Percentiles rank a stretch among this genome's conserved stretches.
Evolutionary conservation across 64 coral and sea anemone genomes (phyloP).

Genomic region (Porites lutea): DNA sequence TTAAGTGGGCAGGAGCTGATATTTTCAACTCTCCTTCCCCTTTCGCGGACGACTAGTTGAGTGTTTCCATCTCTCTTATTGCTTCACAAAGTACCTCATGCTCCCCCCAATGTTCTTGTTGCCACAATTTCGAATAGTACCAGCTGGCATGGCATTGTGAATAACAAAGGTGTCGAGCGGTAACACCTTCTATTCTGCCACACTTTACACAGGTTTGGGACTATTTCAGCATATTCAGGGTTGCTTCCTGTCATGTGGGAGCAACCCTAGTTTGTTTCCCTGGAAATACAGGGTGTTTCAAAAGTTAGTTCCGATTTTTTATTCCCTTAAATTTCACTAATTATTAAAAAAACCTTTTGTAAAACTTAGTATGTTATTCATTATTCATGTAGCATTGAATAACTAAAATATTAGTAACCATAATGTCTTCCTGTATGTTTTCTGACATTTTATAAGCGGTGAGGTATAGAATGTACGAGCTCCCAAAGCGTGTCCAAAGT

Average conservation of each 20-base stretch:
- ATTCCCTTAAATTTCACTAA: no score
- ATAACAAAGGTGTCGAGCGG: neutral
- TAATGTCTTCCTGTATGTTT: no score
- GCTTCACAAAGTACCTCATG: neutral
- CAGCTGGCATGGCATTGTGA: neutral
- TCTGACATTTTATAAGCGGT: no score
- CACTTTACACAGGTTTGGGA: slow-evolving; percentile 15
- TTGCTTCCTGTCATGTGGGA: neutral
- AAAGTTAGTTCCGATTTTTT: no score
- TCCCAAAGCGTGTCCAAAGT: no score
- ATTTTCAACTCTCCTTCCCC: neutral
- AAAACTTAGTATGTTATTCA: no score
- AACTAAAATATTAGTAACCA: no score
- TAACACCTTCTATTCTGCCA: neutral
- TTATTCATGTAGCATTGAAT: no score
- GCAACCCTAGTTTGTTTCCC: neutral
- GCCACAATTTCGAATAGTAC: neutral
- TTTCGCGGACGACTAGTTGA: neutral
- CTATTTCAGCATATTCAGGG: neutral
- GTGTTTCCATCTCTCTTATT: neutral
- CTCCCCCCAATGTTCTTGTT: no score
- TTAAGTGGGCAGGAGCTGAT: neutral
- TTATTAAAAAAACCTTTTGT: no score
- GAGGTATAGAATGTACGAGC: no score
- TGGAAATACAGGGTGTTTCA: no score